Evolutionary conservation across 2,888 invertebrate genomes (phyloP).

Genomic region (Endotricha flammealis): DNA sequence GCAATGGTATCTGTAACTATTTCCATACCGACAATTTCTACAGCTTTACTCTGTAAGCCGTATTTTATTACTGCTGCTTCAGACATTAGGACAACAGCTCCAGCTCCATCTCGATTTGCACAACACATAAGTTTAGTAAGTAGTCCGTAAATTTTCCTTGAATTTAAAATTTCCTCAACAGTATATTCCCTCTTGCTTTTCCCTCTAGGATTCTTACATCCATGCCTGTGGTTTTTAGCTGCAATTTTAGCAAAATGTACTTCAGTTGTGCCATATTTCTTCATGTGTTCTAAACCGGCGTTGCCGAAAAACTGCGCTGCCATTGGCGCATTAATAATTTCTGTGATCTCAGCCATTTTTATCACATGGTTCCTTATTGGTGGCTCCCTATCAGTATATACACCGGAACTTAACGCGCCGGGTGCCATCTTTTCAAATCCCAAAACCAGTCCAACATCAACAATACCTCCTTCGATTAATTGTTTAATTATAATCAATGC

Average conservation of each 20-base stretch:
- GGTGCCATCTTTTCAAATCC: constrained; percentile 99
- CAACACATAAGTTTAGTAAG: constrained; percentile 99
- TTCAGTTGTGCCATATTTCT: constrained; percentile 94
- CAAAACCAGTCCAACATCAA: constrained; percentile 92
- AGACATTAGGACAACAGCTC: constrained; percentile 93
- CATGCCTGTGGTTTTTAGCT: constrained; percentile 98
- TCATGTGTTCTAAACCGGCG: constrained; percentile 97
- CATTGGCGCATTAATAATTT: constrained; percentile 89
- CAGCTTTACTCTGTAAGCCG: constrained; percentile 88
- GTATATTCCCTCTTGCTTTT: constrained; percentile 96
- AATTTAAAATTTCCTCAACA: constrained; percentile 91
- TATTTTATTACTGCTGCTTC: constrained; percentile 93
- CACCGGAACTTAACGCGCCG: constrained; percentile 87
- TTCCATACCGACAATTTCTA: constrained; percentile 97
- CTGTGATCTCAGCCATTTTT: constrained; percentile 89
- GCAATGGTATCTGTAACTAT: constrained; percentile 95
- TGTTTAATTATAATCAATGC: constrained; percentile 95
- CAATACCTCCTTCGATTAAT: constrained; percentile 90
- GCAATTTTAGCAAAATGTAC: constrained; percentile 98
- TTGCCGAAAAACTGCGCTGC: constrained; percentile 98
- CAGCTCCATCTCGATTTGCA: constrained; percentile 98
- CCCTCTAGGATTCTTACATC: constrained; percentile 96
- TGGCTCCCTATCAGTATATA: constrained; percentile 89
- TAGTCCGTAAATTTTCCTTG: constrained; percentile 92
- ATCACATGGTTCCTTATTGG: constrained; percentile 93